Conservation (phyloP, 2,888 invertebrate species). For the Seladonia tumulorum region DNA sequence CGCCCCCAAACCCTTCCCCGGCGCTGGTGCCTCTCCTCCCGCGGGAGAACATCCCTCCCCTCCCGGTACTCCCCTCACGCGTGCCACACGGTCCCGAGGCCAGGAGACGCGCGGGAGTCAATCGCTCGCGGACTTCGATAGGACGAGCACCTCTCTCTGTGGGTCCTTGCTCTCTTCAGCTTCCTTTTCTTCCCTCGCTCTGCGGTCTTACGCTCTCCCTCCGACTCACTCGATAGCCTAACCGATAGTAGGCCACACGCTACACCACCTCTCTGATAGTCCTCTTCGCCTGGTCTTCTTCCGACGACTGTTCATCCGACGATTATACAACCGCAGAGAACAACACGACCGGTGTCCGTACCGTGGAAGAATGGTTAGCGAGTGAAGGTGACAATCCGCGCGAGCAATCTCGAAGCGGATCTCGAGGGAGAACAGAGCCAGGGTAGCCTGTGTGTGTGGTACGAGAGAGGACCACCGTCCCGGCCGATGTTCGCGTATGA, state of each 20-base stretch:
- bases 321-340: background rate
- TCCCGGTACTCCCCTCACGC: constrained; percentile 78
- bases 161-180: constrained; percentile 53
- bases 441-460: too few relatives aligned
- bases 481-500: constrained; percentile 73
- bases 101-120: constrained; percentile 80
- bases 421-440: background rate
- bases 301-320: background rate
- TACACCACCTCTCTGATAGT: background rate
- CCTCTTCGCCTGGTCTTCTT: background rate
- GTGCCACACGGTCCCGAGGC: constrained; percentile 79
- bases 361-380: background rate
- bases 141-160: constrained; percentile 71
- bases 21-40: constrained; percentile 74
- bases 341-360: background rate
- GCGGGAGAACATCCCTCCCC: constrained; percentile 72
- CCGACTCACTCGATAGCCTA: background rate
- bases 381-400: background rate
- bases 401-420: background rate
- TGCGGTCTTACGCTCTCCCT: background rate
- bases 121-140: constrained; percentile 83
- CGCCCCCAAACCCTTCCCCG: constrained; percentile 69
- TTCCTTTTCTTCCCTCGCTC: constrained; percentile 25
- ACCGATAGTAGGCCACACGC: background rate
- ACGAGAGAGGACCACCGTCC: constrained; percentile 20